Percentiles rank a stretch among this genome's conserved stretches.
phyloP scores from a whole-genome alignment of 2,888 invertebrate species.

The Kryphioiulus occultus region DNA sequence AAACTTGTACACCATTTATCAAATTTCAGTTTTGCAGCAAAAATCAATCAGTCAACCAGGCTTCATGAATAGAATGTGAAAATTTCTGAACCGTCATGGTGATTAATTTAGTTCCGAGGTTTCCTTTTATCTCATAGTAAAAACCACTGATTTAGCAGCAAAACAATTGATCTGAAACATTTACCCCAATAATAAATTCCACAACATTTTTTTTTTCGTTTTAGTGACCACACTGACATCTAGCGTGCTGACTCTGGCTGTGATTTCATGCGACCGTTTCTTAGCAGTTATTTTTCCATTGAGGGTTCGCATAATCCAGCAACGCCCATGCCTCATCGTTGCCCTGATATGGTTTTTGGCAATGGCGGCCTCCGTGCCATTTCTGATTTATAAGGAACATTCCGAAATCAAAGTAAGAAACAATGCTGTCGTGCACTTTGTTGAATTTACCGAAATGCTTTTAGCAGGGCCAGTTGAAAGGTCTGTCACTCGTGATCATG shows the following conservation, averaged over 20 bases:
- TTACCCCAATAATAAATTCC: neutral
- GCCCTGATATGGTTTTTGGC: constrained; percentile 63
- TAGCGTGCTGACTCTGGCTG: constrained; percentile 64
- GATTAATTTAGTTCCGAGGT: neutral
- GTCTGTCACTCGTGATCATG: neutral
- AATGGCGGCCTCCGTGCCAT: constrained; percentile 61
- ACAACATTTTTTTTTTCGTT: neutral
- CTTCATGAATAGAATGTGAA: neutral
- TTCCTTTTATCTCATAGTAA: neutral
- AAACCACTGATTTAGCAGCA: too few relatives aligned
- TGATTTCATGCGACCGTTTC: constrained; percentile 65
- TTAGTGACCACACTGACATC: constrained; percentile 63
- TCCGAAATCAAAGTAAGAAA: constrained; percentile 57
- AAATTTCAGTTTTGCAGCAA: neutral
- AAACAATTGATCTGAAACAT: too few relatives aligned
- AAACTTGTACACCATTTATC: neutral
- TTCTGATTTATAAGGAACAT: constrained; percentile 61
- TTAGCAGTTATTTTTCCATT: constrained; percentile 65
- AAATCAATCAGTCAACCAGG: neutral
- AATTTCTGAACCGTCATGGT: neutral
- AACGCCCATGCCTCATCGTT: constrained; percentile 62
- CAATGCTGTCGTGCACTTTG: neutral
- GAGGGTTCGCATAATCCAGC: constrained; percentile 64
- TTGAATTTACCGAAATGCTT: neutral
- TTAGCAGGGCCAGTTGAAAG: neutral